Conservation (phyloP, 2,113 vertebrate species). For the Columba janthina region DNA sequence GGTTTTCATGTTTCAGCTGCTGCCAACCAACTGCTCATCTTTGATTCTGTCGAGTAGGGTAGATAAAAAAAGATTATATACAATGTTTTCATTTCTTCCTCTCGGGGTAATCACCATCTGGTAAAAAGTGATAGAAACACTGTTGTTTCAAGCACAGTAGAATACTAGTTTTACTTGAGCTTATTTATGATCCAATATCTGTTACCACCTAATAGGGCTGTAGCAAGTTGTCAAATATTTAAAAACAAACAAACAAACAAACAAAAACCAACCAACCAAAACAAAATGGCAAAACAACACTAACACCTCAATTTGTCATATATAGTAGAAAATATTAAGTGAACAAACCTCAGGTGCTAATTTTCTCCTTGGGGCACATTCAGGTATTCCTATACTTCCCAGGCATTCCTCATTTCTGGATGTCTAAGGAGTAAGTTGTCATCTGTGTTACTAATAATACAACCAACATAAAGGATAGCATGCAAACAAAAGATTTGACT, state of each 20-base stretch:
- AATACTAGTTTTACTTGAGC: neutral
- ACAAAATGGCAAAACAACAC: neutral
- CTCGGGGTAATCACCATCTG: neutral
- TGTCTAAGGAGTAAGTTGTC: neutral
- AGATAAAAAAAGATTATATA: neutral
- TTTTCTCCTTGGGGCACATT: neutral
- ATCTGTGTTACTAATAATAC: neutral
- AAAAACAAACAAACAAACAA: neutral
- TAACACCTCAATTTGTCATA: neutral
- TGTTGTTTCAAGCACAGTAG: neutral
- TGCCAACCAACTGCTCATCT: constrained; percentile 22
- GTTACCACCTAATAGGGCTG: neutral
- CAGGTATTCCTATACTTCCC: neutral
- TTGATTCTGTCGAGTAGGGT: neutral
- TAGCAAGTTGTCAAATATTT: neutral
- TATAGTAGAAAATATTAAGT: neutral
- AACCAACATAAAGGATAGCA: neutral
- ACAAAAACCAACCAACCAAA: no score
- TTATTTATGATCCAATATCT: neutral
- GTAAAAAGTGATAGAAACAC: neutral
- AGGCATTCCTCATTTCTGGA: neutral
- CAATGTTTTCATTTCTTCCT: neutral
- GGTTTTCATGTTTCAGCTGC: neutral
- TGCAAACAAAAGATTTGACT: neutral
- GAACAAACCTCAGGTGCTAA: neutral